Evolutionary conservation across 2,113 vertebrate genomes (phyloP), one percentile per base, ranked within the genome.

Genomic region (Callipepla squamata): DNA sequence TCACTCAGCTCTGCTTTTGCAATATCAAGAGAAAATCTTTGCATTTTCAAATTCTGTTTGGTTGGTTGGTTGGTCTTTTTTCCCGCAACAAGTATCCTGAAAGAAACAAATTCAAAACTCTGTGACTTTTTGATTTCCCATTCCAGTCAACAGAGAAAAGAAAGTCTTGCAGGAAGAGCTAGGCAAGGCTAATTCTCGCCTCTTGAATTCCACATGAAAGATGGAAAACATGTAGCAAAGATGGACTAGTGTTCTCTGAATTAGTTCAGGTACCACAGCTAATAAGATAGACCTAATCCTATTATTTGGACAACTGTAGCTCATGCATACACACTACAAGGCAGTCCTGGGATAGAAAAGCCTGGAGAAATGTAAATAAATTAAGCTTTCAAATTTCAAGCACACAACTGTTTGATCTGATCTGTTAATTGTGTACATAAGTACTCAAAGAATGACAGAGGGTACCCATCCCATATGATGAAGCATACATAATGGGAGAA

Each of bases 241-340:
- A 82, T 59, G n/a, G 45, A 63, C 51, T 57, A 42, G 15, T 22
- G 72, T 59, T 83, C 57, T 77, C 67, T 51, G 72, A 85, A 94
- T 95, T 81, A 88, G 90, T 94, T 93, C 57, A 75, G 87, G 73
- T 86, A 76, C 69, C 77, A 95, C 40, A 93, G 76, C 76, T 94
- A 96, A 94, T 45, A 81, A 95, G 87, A 90, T 76, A 88, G 90
- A 91, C 47, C n/a, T 88, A 94, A 95, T 94, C 91, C 82, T 80
- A 25, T 93, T 95, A 90, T 32, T 12, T 48, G 76, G 77, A 94
- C 85, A 93, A 88, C 36, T 22, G 36, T 74, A 92, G 79, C 30
- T 47, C 55, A 80, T 70, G 57, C 48, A 61, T 70, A 40, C 51
- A 26, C 47, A 17, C 47, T 68, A 25, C 65, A 55, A 16, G 20